Percentiles rank a stretch among this genome's conserved stretches.
Evolutionary conservation across 2,888 invertebrate species (phyloP).

Genomic region (Drosophila anomalipes): DNA sequence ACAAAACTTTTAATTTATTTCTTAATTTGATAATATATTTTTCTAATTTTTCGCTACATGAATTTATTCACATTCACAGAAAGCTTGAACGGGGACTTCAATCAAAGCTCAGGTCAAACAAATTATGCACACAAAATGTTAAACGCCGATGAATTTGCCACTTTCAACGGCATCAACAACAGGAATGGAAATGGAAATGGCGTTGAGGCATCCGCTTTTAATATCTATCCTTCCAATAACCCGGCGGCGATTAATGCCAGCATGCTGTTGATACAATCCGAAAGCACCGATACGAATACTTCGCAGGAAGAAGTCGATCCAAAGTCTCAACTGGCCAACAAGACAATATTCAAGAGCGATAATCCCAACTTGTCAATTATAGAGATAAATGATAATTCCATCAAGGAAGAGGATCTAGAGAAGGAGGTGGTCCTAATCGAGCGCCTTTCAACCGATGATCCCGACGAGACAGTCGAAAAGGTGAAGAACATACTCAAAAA

Average conservation of each 20-base stretch:
- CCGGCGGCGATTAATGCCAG: constrained; percentile 67
- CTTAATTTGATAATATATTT: constrained; percentile 20
- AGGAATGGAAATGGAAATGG: constrained; percentile 42
- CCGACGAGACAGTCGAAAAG: constrained; percentile 58
- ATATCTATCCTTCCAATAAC: constrained; percentile 24
- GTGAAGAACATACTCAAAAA: constrained; percentile 59
- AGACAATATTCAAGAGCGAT: constrained; percentile 85
- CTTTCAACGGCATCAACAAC: constrained; percentile 62
- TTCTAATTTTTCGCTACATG: constrained; percentile 1
- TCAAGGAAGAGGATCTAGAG: constrained; percentile 77
- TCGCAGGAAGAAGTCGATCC: constrained; percentile 85
- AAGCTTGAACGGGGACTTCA: constrained; percentile 62
- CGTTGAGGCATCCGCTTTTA: constrained; percentile 39
- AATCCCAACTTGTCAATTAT: constrained; percentile 86
- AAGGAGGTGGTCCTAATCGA: constrained; percentile 83
- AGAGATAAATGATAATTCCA: constrained; percentile 84
- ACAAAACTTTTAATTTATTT: constrained; percentile 10
- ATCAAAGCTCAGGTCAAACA: constrained; percentile 42
- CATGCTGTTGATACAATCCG: constrained; percentile 80
- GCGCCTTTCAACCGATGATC: constrained; percentile 74
- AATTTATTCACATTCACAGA: constrained; percentile 60
- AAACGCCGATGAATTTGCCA: constrained; percentile 69
- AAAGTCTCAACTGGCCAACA: constrained; percentile 84
- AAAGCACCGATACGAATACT: constrained; percentile 83
- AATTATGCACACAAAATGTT: constrained; percentile 55